A percentile compares a stretch with the other conserved stretches of the same genome.
phyloP scores from a whole-genome alignment of 2,113 vertebrate genomes.

The Rhynchomys soricoides region DNA sequence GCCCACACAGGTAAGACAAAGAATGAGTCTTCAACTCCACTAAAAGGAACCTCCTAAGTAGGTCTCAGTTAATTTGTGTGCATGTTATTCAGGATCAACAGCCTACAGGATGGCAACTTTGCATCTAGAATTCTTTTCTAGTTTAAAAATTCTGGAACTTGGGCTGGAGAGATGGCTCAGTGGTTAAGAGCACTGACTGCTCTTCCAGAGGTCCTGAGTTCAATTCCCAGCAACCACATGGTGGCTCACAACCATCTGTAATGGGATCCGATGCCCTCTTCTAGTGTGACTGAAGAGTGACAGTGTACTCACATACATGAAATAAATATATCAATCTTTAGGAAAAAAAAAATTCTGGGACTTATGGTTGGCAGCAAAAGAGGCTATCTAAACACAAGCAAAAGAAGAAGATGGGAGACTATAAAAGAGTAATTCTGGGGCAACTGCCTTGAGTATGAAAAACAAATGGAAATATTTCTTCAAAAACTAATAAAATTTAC shows the following conservation, averaged over 20 bases:
- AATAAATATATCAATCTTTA: no score
- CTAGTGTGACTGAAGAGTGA: no score
- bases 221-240: no score
- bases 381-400: not conserved
- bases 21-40: not conserved
- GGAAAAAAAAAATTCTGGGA: constrained; percentile 21
- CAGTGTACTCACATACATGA: no score
- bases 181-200: no score
- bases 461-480: constrained; percentile 42
- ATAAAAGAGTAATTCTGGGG: not conserved
- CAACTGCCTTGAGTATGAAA: constrained; percentile 1
- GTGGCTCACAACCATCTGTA: no score
- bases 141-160: constrained; percentile 27
- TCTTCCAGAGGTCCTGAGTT: no score
- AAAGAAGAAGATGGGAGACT: not conserved
- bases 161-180: no score
- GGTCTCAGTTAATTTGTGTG: not conserved
- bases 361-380: not conserved
- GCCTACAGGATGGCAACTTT: not conserved
- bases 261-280: no score
- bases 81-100: not conserved
- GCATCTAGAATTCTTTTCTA: constrained; percentile 10
- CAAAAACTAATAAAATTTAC: no score
- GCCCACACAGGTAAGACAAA: not conserved
- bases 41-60: not conserved